Evolutionary conservation across 2,797 vertebrate genomes (phyloP), one percentile per base, ranked within the genome.

Genomic region (Acomys russatus): DNA sequence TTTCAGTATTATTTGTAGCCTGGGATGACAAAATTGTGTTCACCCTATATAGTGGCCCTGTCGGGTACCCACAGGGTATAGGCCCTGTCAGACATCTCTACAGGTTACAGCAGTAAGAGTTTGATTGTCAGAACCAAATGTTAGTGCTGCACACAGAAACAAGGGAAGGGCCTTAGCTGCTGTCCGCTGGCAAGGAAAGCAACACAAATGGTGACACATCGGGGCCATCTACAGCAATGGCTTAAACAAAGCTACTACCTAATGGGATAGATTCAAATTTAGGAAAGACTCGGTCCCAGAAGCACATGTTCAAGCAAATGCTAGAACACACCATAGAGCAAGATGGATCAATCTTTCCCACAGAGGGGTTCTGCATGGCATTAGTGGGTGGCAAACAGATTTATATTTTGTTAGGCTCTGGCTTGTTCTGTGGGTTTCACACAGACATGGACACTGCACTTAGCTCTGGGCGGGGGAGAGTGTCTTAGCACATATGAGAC

Each of bases 261-360:
- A 76, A 56, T 78, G 83, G 28, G 35, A 56, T 92, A 25, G 51
- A 70, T 94, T 96, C 63, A 97, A 94, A 95, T 87, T 54, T 61
- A 44, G 51, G 56, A 83, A 83, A 92, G 94, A 76, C n/a, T 63
- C 82, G 71, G 59, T 74, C 56, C 18, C 38, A 94, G 61, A 95
- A 87, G 51, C 4, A n/a, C 51, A 92, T 33, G 56, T 61, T 84
- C 77, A 82, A 83, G 51, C 11, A 33, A 66, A 68, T 10, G 15
- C 51, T 79, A 96, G 74, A 56, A 92, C 88, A 82, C 14, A 15
- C 35, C 14, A 8, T 33, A 49, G 56, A 20, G 59, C 9, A 9
- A 61, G 51, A 76, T 51, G 44, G 49, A n/a, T 23, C 44, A 35
- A 74, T 91, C 33, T 93, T 85, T 44, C 64, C 5, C 92, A 51